A percentile compares a stretch with the other conserved stretches of the same genome.
Conservation (phyloP, 1,140 invertebrate genomes). For the Cecropterus lyciades region DNA sequence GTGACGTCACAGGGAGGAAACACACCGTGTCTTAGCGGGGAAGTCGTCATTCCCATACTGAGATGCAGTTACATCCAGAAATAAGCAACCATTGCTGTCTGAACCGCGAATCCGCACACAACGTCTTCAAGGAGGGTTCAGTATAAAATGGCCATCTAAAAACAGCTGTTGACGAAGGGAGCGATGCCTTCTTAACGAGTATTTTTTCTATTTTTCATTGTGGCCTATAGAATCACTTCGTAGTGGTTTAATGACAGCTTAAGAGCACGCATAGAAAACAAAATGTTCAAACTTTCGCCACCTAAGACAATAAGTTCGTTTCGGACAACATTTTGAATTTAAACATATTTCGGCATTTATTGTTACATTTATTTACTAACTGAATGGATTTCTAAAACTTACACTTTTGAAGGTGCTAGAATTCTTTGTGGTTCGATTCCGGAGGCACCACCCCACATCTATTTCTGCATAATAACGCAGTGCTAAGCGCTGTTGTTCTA, state of each 20-base stretch:
- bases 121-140: constrained; percentile 38
- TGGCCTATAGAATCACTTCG: constrained; percentile 19
- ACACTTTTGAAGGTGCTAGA: no score
- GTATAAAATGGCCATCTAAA: constrained; percentile 59
- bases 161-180: constrained; percentile 74
- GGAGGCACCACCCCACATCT: no score
- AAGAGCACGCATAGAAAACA: constrained; percentile 8
- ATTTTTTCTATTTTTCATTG: constrained; percentile 41
- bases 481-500: no score
- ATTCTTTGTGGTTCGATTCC: no score
- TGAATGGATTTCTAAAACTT: no score
- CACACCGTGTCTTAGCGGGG: constrained; percentile 64
- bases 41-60: constrained; percentile 73
- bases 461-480: no score
- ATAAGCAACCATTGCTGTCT: constrained; percentile 48
- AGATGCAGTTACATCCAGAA: constrained; percentile 53
- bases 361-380: no score
- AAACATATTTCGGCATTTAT: no score
- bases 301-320: not conserved
- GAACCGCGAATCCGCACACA: constrained; percentile 26
- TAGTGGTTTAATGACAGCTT: constrained; percentile 17
- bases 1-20: constrained; percentile 74
- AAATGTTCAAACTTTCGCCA: constrained; percentile 7
- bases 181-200: constrained; percentile 50
- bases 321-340: not conserved